phyloP scores from a whole-genome alignment of 2,113 vertebrate genomes.

The Pelobates fuscus region DNA sequence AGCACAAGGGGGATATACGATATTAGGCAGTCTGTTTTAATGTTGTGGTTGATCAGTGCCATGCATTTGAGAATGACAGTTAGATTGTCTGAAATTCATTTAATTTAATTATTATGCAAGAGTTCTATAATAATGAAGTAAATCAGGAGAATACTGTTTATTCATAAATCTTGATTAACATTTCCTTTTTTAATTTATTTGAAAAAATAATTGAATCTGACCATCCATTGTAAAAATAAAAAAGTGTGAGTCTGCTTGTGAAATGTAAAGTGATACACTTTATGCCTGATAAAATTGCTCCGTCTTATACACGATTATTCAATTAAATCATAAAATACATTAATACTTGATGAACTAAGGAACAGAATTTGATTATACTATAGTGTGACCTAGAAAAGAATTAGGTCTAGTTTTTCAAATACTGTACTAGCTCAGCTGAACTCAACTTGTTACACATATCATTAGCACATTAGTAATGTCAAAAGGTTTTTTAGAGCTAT shows the following conservation, averaged over 20 bases:
- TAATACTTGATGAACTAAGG: constrained; percentile 41
- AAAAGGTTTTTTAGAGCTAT: constrained; percentile 35
- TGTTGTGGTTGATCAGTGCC: too few relatives aligned
- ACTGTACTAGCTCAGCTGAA: constrained; percentile 11
- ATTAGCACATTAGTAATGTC: constrained; percentile 47
- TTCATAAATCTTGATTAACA: constrained; percentile 40
- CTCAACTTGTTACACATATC: constrained; percentile 42
- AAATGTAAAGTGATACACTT: constrained; percentile 43
- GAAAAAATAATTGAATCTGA: constrained; percentile 48
- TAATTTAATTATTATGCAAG: constrained; percentile 37
- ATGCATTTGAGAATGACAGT: constrained; percentile 4
- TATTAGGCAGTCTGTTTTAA: too few relatives aligned
- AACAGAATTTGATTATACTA: constrained; percentile 40
- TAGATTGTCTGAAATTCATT: constrained; percentile 21
- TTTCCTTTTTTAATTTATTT: constrained; percentile 40
- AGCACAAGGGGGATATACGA: too few relatives aligned
- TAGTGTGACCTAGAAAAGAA: constrained; percentile 46
- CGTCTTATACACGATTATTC: constrained; percentile 46
- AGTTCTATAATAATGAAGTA: constrained; percentile 9
- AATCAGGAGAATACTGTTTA: constrained; percentile 14
- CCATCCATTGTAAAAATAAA: constrained; percentile 17
- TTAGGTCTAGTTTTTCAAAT: constrained; percentile 27
- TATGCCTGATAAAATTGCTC: constrained; percentile 33
- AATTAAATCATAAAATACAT: constrained; percentile 47
- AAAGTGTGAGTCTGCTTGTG: constrained; percentile 28